Percentiles rank a stretch among this genome's conserved stretches.
Evolutionary conservation across 2,113 vertebrate genomes (phyloP).

Genomic region (Eptesicus fuscus): DNA sequence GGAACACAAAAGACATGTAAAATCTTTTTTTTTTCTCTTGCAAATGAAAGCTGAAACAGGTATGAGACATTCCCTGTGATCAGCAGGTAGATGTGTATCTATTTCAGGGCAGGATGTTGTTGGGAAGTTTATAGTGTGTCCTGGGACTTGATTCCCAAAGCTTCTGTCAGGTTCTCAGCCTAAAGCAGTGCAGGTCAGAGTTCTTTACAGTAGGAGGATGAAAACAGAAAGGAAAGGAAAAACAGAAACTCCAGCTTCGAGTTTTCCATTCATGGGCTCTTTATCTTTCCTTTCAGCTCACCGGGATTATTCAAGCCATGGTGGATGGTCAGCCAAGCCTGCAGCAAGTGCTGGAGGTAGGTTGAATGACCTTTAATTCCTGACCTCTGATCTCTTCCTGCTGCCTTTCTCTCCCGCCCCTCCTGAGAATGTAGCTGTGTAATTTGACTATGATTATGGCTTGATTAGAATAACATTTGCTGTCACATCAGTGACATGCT

Average conservation of each 20-base stretch:
- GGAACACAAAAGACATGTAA: constrained; percentile 5
- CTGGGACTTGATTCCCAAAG: background rate
- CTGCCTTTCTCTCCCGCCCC: constrained; percentile 65
- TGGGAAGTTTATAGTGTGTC: background rate
- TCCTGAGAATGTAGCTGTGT: constrained; percentile 81
- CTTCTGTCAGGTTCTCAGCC: background rate
- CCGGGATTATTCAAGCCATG: constrained; percentile 89
- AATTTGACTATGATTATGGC: constrained; percentile 87
- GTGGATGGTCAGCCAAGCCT: constrained; percentile 88
- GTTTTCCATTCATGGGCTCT: constrained; percentile 54
- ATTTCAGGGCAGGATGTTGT: background rate
- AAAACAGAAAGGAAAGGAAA: background rate
- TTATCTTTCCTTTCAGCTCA: constrained; percentile 84
- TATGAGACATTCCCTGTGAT: background rate
- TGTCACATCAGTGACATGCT: constrained; percentile 84
- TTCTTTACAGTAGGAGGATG: background rate
- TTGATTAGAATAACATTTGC: constrained; percentile 88
- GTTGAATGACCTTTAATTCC: constrained; percentile 83
- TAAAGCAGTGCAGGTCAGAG: background rate
- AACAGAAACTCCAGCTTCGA: background rate
- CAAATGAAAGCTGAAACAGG: constrained; percentile 7
- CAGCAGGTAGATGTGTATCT: background rate
- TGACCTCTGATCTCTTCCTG: constrained; percentile 76
- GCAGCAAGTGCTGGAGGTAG: constrained; percentile 89
- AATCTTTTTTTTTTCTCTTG: background rate